Evolutionary conservation across 2,113 vertebrate species (phyloP).

Genomic region (Sula dactylatra): DNA sequence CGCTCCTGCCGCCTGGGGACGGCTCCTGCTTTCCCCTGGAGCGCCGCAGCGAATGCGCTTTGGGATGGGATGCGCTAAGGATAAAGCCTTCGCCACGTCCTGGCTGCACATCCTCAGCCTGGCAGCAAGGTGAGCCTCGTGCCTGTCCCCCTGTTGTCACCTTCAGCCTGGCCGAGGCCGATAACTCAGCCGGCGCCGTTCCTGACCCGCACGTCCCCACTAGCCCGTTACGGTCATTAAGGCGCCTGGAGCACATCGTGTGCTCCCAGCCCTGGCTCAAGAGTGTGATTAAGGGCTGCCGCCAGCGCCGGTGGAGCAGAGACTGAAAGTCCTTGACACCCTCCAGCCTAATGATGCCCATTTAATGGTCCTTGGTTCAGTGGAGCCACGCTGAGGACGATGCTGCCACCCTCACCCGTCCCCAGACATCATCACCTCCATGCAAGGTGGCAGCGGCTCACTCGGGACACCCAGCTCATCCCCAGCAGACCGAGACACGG

Average conservation of each 20-base stretch:
- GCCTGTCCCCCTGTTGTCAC: not conserved
- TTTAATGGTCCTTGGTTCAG: not conserved
- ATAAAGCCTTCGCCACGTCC: not conserved
- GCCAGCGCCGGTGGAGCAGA: rapidly evolving
- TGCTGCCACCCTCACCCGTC: not conserved
- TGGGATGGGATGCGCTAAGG: rapidly evolving
- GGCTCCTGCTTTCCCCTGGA: not conserved
- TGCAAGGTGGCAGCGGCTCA: rapidly evolving
- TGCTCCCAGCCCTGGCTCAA: not conserved
- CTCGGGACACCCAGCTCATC: not conserved
- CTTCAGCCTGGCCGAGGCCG: not conserved
- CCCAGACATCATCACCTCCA: not conserved
- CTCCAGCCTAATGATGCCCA: not conserved
- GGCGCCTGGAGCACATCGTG: not conserved
- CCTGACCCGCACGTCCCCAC: rapidly evolving
- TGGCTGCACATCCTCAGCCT: rapidly evolving
- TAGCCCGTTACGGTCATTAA: not conserved
- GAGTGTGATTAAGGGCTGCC: not conserved
- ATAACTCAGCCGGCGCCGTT: not conserved
- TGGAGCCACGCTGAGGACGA: not conserved
- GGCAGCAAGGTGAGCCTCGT: not conserved
- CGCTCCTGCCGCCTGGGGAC: rapidly evolving
- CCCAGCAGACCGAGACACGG: not conserved
- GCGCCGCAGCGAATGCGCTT: rapidly evolving
- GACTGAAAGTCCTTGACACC: not conserved